Conservation (phyloP, 2,797 vertebrate species). For the Phoeniculus purpureus region DNA sequence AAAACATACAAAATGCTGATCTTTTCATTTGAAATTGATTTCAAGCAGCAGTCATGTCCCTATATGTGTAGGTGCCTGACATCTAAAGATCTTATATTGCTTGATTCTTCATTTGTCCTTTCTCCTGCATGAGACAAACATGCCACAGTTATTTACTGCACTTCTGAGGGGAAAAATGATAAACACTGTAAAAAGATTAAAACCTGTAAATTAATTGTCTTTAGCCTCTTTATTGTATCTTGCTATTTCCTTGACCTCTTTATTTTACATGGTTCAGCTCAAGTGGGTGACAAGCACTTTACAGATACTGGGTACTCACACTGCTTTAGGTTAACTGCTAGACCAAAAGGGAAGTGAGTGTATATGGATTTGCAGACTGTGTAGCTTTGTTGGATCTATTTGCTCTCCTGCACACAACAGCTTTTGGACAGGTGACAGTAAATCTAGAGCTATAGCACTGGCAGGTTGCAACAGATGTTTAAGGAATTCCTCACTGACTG, state of each 20-base stretch:
- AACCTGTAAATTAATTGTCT: background rate
- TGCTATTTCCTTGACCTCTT: background rate
- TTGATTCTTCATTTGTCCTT: background rate
- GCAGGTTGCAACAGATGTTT: background rate
- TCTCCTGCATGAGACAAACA: background rate
- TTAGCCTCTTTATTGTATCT: background rate
- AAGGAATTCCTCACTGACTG: background rate
- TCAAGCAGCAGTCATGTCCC: fast-evolving
- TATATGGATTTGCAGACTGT: background rate
- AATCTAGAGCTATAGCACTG: background rate
- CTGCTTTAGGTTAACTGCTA: background rate
- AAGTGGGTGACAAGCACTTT: background rate
- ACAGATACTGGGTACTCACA: fast-evolving
- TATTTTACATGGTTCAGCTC: background rate
- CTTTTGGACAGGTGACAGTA: background rate
- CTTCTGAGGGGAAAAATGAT: background rate
- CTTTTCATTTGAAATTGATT: background rate
- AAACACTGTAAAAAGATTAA: background rate
- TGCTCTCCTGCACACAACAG: background rate
- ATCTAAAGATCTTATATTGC: background rate
- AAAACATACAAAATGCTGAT: background rate
- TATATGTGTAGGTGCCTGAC: background rate
- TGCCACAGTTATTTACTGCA: background rate
- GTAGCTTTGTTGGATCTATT: background rate
- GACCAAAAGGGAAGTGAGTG: background rate